phyloP scores from a whole-genome alignment of 2,888 invertebrate species.

The Thymelicus lineola region DNA sequence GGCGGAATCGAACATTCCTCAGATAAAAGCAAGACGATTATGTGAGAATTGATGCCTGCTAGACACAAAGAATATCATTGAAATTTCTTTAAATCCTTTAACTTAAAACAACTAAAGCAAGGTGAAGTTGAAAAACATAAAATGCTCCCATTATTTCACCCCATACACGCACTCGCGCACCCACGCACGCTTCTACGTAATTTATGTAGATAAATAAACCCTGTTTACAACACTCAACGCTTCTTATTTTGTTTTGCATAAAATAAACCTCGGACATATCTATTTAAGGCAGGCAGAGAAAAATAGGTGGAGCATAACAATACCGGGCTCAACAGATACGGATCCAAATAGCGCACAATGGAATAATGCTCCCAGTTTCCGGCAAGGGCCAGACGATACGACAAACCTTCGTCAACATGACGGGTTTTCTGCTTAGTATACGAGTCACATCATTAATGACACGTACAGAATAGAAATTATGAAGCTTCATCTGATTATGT shows the following conservation, averaged over 20 bases:
- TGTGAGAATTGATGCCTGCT: background rate
- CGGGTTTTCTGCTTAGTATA: conserved; percentile 71
- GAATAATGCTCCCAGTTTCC: conserved; percentile 74
- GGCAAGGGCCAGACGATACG: conserved; percentile 65
- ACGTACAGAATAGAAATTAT: conserved; percentile 32
- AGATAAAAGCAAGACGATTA: conserved; percentile 53
- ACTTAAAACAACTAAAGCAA: background rate
- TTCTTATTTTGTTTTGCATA: conserved; percentile 38
- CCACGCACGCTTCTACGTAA: conserved; percentile 35
- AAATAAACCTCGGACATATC: conserved; percentile 34
- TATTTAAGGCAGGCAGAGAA: conserved; percentile 42
- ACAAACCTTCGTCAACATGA: conserved; percentile 68
- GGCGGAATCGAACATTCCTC: conserved; percentile 64
- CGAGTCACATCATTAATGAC: conserved; percentile 52
- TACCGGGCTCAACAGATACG: conserved; percentile 64
- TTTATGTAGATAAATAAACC: conserved; percentile 36
- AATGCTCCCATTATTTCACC: conserved; percentile 31
- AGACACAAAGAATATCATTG: no score
- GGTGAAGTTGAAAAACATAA: background rate
- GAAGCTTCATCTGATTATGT: conserved; percentile 1
- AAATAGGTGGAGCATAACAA: conserved; percentile 58
- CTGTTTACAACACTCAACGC: conserved; percentile 34
- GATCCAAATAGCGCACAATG: conserved; percentile 63
- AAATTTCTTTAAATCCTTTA: background rate
- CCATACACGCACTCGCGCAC: conserved; percentile 38